Evolutionary conservation across 2,888 invertebrate genomes (phyloP).

Genomic region (Venustoraphidia nigricollis): DNA sequence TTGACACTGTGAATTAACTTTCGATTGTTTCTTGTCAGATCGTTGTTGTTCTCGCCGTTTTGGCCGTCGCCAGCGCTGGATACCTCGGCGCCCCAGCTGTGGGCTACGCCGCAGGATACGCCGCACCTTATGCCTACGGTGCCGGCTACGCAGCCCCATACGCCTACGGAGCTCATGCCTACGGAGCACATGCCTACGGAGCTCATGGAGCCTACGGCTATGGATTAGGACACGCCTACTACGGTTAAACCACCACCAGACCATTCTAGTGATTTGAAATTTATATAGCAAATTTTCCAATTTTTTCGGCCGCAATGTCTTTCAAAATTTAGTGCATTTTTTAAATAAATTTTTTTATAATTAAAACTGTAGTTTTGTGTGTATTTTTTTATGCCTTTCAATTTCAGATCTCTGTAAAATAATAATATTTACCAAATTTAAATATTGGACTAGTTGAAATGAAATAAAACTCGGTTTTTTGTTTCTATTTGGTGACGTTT

Average conservation of each 20-base stretch:
- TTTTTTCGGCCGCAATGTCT: neutral
- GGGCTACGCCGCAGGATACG: conserved; percentile 12
- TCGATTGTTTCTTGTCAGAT: neutral
- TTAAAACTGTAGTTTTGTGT: neutral
- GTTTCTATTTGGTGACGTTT: too few species aligned
- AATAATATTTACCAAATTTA: too few species aligned
- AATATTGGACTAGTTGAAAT: too few species aligned
- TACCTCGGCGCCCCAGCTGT: conserved; percentile 13
- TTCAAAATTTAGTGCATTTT: neutral
- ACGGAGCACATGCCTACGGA: conserved; percentile 10
- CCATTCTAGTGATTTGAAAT: neutral
- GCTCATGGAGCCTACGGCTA: too few species aligned
- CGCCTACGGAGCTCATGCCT: conserved; percentile 8
- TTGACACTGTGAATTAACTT: neutral
- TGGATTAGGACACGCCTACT: neutral
- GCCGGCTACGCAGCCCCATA: conserved; percentile 14
- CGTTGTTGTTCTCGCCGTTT: neutral
- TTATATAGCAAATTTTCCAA: neutral
- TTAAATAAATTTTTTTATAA: neutral
- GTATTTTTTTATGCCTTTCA: too few species aligned
- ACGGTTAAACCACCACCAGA: neutral
- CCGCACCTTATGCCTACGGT: conserved; percentile 16
- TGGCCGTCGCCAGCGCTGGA: conserved; percentile 4
- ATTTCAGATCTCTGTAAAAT: too few species aligned
- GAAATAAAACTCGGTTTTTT: too few species aligned